Base-by-base conservation (phyloP, 2,888 invertebrate species). In the Protodeltote pygarga region DNA sequence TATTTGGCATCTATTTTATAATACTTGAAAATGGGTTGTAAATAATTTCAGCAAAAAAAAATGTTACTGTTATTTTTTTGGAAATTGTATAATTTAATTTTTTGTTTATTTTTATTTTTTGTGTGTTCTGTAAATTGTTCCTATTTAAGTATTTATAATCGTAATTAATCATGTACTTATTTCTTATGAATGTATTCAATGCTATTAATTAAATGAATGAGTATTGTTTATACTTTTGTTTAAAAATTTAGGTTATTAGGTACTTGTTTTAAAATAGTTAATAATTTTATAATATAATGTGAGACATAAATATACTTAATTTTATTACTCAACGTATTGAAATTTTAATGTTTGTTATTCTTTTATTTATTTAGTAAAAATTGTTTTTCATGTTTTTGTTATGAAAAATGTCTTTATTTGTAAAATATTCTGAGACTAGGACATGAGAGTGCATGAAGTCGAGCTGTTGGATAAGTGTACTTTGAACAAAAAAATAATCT, bases 401-500 rank as follows among this genome's bases (percentile, higher is more conserved):
- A n/a, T n/a, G n/a, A n/a, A n/a, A n/a, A n/a, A n/a, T n/a, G n/a
- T 44, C 35, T 34, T 11, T 28, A 25, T 38, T 47, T 39, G 28
- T 47, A 53, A 52, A 50, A 31, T 73, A 69, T 71, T 69, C 61
- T 67, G 66, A 66, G 54, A 69, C 63, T 68, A 71, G 82, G 81
- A 79, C 77, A 75, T 51, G 69, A 64, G 77, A 75, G 69, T 78
- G 69, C 71, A 73, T 71, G 74, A 41, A 63, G 74, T 67, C 57
- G 73, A 71, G 68, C 66, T 77, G 72, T 68, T 74, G 79, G 77
- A 73, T 77, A 82, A 81, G 82, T 87, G 87, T 86, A 87, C 82
- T 88, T 89, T 84, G 80, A 83, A 83, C 78, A 81, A 80, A 81
- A 79, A 80, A 82, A 81, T 76, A 87, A 85, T 88, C 91, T 91